Percentiles rank a stretch among this genome's conserved stretches.
These are phyloP conservation scores for Tamias sibiricus DNA, from an alignment of 2,113 vertebrate species.

Conservation along the genomic window DNA sequence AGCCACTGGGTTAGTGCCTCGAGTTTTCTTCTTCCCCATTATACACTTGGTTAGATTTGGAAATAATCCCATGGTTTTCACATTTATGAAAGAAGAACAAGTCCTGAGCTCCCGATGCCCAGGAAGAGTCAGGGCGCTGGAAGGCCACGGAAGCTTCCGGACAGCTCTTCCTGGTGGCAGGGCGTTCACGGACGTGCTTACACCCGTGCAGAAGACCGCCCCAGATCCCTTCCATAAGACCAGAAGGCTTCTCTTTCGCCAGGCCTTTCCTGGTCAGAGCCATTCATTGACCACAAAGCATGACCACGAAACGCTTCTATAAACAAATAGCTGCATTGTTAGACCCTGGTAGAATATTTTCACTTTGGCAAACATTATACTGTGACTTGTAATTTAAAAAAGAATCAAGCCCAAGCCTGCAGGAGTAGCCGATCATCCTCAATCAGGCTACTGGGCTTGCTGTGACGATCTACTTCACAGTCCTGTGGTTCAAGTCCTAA, in stretches of 20 bases:
- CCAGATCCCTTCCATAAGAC: not conserved
- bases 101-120: not conserved
- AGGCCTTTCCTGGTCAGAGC: not conserved
- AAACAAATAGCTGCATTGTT: not conserved
- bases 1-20: not conserved
- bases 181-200: constrained; percentile 26
- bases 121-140: not conserved
- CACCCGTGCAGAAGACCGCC: not conserved
- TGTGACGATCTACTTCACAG: not conserved
- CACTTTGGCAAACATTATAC: not conserved
- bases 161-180: not conserved
- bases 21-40: not conserved
- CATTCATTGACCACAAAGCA: not conserved
- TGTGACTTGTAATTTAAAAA: not conserved
- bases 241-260: not conserved
- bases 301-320: not conserved
- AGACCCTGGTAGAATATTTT: not conserved
- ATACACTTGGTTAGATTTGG: not conserved
- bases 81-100: not conserved
- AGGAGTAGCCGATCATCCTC: not conserved
- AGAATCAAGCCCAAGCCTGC: not conserved
- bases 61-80: not conserved
- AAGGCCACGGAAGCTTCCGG: no score
- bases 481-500: not conserved
- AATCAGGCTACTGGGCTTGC: not conserved